Evolutionary conservation across 2,797 vertebrate genomes (phyloP).

Genomic region (Pseudochirops corinnae): DNA sequence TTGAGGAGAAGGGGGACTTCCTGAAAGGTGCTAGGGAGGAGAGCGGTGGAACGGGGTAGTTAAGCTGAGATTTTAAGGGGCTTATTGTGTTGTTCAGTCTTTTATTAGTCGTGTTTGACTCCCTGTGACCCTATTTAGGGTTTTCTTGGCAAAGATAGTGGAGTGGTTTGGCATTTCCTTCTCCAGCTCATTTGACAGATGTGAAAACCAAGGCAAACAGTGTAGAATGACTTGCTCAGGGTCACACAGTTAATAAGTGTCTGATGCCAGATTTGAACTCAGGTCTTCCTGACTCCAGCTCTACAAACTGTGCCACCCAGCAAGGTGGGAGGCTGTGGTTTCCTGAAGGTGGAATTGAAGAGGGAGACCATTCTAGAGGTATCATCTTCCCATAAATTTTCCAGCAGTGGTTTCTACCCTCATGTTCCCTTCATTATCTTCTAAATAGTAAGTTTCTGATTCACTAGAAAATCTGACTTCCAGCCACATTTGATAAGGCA

Average conservation of each 20-base stretch:
- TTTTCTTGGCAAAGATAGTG: neutral
- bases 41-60: no score
- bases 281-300: no score
- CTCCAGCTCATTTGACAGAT: neutral
- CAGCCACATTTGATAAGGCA: neutral
- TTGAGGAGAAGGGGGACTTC: neutral
- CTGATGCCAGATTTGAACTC: no score
- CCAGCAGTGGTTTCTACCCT: neutral
- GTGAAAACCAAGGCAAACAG: neutral
- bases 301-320: neutral
- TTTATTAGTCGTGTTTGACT: neutral
- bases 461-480: slow-evolving; percentile 25
- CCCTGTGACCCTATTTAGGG: neutral
- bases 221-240: neutral
- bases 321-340: neutral
- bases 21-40: neutral
- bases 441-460: neutral
- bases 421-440: neutral
- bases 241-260: neutral
- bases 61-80: neutral
- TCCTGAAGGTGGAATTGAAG: neutral
- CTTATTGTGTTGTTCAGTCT: neutral
- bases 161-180: neutral
- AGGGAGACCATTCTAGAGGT: neutral
- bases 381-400: neutral